Evolutionary conservation across 2,797 vertebrate species (phyloP), one percentile per base, ranked within the genome.

Genomic region (Lindbergichthys nudifrons): DNA sequence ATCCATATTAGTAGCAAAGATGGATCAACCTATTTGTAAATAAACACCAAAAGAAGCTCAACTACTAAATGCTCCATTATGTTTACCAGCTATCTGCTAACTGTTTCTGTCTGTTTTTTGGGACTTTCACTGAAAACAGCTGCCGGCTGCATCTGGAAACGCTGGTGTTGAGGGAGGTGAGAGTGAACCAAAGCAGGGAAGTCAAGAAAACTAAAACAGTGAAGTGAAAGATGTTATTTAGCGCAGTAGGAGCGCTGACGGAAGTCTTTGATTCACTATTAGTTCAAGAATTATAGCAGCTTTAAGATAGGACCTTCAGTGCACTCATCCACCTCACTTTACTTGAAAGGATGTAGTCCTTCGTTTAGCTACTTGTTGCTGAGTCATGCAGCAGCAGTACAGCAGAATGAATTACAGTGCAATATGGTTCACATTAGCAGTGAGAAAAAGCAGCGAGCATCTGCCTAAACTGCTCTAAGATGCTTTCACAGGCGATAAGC

Each of bases 401-500:
- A 57, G 58, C 57, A 71, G 57, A 63, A 75, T 61, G 80, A 81
- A 59, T 80, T 74, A 79, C 69, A 71, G 53, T 52, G 58, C 80
- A 74, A 87, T 59, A 81, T 75, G 61, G 54, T 70, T 83, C 77
- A 81, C 74, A 87, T 88, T 84, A 84, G 72, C 75, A 75, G 70
- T 50, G 69, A 82, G 57, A 57, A 59, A 73, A 66, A 80, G 73
- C 74, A 67, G 67, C 5, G 47, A 74, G 70, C 84, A 86, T 93
- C 84, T 87, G 88, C 86, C 56, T 72, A 75, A 82, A 89, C 75
- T 70, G 68, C 81, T 84, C 65, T 21, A 83, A 64, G 90, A 88
- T 84, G 70, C 80, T 83, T 87, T 91, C 82, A 70, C 82, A 87
- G 88, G 72, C 84, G 42, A 92, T 88, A 85, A 86, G 78, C 59